phyloP scores from a whole-genome alignment of 2,113 vertebrate species.

The Amazona vittata region DNA sequence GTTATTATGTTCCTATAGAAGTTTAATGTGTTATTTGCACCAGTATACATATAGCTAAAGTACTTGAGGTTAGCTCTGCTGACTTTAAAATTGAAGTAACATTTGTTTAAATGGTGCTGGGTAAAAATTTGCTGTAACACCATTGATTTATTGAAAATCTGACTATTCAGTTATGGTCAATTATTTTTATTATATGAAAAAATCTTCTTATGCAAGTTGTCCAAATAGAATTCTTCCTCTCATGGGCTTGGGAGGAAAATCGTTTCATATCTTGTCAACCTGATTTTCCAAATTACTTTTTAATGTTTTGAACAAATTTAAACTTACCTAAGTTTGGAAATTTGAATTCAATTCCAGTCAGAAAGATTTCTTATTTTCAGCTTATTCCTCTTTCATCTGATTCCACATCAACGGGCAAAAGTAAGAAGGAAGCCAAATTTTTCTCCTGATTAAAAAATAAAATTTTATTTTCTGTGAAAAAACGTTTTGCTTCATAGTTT shows the following conservation, averaged over 20 bases:
- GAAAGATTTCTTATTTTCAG: neutral
- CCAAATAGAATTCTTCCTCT: neutral
- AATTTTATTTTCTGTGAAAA: neutral
- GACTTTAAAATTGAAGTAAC: neutral
- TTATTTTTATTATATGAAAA: neutral
- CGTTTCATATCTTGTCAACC: neutral
- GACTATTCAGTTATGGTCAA: neutral
- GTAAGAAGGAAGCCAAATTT: neutral
- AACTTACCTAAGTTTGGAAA: neutral
- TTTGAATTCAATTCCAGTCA: neutral
- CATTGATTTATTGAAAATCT: neutral
- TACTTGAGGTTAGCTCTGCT: neutral
- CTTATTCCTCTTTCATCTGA: neutral
- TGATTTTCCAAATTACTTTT: neutral
- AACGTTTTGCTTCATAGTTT: neutral
- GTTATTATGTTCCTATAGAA: neutral
- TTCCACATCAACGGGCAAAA: neutral
- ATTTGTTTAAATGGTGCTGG: neutral
- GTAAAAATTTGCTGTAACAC: neutral
- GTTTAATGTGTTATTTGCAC: neutral
- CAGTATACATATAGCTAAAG: neutral
- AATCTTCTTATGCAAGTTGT: neutral
- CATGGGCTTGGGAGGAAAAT: neutral
- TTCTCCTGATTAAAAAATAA: neutral
- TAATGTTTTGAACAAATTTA: neutral